A percentile compares a stretch with the other conserved stretches of the same genome.
These are phyloP conservation scores for Montipora efflorescens DNA, from an alignment of 64 coral and sea anemone species.

Conservation along the genomic window DNA sequence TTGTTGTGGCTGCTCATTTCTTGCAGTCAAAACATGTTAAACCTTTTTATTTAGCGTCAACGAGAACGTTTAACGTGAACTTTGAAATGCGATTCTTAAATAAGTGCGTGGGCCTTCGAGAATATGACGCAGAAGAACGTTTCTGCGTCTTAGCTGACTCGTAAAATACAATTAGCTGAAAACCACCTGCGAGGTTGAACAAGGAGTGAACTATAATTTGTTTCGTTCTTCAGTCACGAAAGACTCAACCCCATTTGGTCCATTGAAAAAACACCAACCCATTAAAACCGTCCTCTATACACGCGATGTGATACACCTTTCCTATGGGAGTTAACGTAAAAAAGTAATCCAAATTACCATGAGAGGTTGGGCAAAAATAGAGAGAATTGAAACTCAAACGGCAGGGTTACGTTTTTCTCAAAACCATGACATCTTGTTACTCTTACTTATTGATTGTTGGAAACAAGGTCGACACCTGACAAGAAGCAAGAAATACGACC, in stretches of 20 bases:
- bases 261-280: too few species aligned
- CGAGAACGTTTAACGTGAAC: not conserved
- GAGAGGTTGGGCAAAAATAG: too few species aligned
- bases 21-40: not conserved
- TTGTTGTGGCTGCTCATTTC: conserved; percentile 19
- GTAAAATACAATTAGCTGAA: not conserved
- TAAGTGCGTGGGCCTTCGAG: not conserved
- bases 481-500: too few species aligned
- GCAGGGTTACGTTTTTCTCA: too few species aligned
- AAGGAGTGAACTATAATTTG: not conserved
- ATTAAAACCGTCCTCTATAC: too few species aligned
- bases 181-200: conserved; percentile 1
- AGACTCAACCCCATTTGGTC: not conserved
- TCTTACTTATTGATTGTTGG: too few species aligned
- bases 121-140: not conserved
- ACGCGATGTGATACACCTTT: too few species aligned
- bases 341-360: too few species aligned
- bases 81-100: not conserved
- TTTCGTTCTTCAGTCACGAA: not conserved
- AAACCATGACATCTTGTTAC: too few species aligned
- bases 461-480: too few species aligned
- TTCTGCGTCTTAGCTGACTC: not conserved
- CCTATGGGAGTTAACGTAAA: too few species aligned
- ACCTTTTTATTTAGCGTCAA: not conserved
- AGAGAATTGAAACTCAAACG: too few species aligned